Evolutionary conservation across 2,888 invertebrate species (phyloP).

Genomic region (Thelaira solivaga): DNA sequence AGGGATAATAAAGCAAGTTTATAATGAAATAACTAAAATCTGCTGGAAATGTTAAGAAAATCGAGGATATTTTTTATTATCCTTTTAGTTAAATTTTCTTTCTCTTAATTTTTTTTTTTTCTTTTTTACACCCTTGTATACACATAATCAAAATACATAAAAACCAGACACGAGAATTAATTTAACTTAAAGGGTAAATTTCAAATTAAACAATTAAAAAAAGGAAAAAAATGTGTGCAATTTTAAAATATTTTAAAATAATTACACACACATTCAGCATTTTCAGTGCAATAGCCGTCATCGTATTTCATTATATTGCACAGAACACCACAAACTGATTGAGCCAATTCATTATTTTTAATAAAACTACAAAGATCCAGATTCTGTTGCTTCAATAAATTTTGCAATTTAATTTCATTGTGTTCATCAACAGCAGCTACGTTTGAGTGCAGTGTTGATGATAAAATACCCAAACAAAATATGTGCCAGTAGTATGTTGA

Average conservation of each 20-base stretch:
- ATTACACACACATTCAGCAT: background rate
- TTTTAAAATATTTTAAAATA: background rate
- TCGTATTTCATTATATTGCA: slow-evolving; percentile 18
- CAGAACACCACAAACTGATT: slow-evolving; percentile 15
- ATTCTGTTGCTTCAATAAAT: slow-evolving; percentile 33
- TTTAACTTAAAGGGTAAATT: too few relatives aligned
- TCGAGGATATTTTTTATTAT: background rate
- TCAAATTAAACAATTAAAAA: background rate
- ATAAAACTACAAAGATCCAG: slow-evolving; percentile 13
- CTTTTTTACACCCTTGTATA: too few relatives aligned
- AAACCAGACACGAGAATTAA: too few relatives aligned
- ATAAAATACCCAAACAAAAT: slow-evolving; percentile 9
- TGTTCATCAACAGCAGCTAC: background rate
- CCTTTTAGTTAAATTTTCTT: too few relatives aligned
- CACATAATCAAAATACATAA: too few relatives aligned
- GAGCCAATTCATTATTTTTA: slow-evolving; percentile 16
- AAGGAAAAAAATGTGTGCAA: too few relatives aligned
- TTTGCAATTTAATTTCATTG: slow-evolving; percentile 25
- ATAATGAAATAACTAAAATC: slow-evolving; percentile 21
- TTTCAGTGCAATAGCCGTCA: slow-evolving; percentile 1
- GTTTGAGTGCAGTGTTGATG: background rate
- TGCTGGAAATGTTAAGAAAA: background rate
- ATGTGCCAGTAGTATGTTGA: background rate
- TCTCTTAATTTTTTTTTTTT: too few relatives aligned
- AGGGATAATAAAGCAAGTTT: slow-evolving; percentile 6